Base-by-base conservation (phyloP, 2,113 vertebrate species). In the Nibea coibor region DNA sequence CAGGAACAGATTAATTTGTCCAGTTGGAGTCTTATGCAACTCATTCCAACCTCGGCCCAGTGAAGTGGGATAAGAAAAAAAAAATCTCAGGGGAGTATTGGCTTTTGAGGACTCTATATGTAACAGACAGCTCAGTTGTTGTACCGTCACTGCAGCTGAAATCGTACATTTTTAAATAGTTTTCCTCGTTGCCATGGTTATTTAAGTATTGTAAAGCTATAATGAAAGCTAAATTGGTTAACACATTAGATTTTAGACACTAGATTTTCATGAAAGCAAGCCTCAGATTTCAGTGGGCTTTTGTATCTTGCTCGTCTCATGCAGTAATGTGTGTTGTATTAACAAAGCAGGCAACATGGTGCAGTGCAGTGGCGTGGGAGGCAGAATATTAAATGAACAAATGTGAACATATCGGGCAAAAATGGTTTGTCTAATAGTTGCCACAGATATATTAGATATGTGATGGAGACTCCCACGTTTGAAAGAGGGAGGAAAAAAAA, bases 1-100 rank as follows among this genome's bases (percentile, higher is more conserved):
- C 88, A 89, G 82, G 87, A 90, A 92, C 78, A 77, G 87, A 92
- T 92, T 90, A 88, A 90, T 92, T 93, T 88, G 87, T 90, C 89
- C 80, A 72, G 83, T 85, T 77, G 81, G 76, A 85, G 79, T 84
- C 89, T 91, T 85, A 86, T 47, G 87, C 82, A 92, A 90, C 85
- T 56, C 72, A 59, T 77, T 88, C 81, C 69, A 51, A 79, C 63
- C 80, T 84, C 59, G 51, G 78, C 35, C 78, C 85, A 76, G 39
- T 86, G 71, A 85, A 82, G 88, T 75, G 85, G 89, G 91, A 89
- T 76, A 65, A 85, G 78, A 26, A 26, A 26, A 24, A 48, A 74
- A 35, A 67, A 73, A 56, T 26, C 80, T 61, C 64, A 2, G 56
- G 82, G 88, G 84, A 77, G 26, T 26, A 0, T 63, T 50, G 47